Evolutionary conservation across 2,888 invertebrate genomes (phyloP).

Genomic region (Caenorhabditis drosophilae): DNA sequence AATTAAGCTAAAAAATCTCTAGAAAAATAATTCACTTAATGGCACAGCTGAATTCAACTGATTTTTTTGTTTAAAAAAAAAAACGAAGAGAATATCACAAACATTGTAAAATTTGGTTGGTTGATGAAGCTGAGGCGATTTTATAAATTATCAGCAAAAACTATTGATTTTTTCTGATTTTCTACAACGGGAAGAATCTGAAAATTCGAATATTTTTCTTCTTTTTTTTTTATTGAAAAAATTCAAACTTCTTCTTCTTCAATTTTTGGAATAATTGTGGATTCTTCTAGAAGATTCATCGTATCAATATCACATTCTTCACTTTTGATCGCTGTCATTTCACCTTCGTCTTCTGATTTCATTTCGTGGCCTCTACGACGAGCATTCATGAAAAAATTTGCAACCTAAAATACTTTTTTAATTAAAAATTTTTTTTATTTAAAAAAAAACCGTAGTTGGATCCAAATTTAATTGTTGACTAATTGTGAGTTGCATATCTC

Average conservation of each 20-base stretch:
- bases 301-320: too few species aligned
- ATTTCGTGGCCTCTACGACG: constrained; percentile 77
- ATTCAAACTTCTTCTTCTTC: constrained; percentile 3
- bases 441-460: constrained; percentile 58
- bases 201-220: too few species aligned
- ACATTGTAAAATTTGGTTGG: neutral
- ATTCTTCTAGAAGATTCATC: constrained; percentile 2
- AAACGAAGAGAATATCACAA: neutral
- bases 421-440: neutral
- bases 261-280: neutral
- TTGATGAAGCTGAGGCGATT: too few species aligned
- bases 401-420: constrained; percentile 72
- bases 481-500: constrained; percentile 68
- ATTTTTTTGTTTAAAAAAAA: too few species aligned
- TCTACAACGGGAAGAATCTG: too few species aligned
- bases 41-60: too few species aligned
- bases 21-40: too few species aligned
- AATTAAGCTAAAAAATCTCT: too few species aligned
- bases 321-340: too few species aligned
- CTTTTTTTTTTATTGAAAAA: too few species aligned
- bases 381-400: constrained; percentile 99
- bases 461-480: constrained; percentile 63
- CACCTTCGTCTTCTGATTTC: neutral
- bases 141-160: neutral
- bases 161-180: constrained; percentile 7